Evolutionary conservation across 2,113 vertebrate species (phyloP), one percentile per base, ranked within the genome.

Genomic region (Pseudonaja textilis): DNA sequence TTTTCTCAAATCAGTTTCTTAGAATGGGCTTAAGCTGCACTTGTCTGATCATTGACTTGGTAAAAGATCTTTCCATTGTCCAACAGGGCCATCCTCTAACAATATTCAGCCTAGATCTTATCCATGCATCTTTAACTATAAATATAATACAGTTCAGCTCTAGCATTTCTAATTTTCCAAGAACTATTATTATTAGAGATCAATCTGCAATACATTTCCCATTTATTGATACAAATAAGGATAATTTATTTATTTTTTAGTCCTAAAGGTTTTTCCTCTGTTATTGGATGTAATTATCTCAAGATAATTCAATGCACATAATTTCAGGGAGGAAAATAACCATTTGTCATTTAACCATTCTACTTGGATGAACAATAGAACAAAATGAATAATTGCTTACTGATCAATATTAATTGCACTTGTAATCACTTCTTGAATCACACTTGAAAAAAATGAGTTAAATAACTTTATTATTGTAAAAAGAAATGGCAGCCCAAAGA

Each of bases 391-490:
- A 61, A 20, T 93, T 54, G 23, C 11, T 61, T 57, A 42, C 81
- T 61, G 11, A 52, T 74, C 59, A 22, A 3, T 55, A 88, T 88
- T 54, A 69, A 92, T n/a, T 59, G 54, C 88, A 29, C 55, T 85
- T 85, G 42, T 55, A 34, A 90, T 59, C 56, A 52, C 54, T 90
- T 34, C 42, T 45, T 52, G 55, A 39, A 45, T 57, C 59, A 86
- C 74, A 86, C 26, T 85, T 42, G 92, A 90, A 52, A 39, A 54
- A 89, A 86, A 34, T 11, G 34, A 50, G 69, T 96, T 97, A 97
- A 97, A 97, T 96, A 97, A 91, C 93, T 97, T 97, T 97, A 97
- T 97, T 97, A 93, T 93, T 89, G 90, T 61, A 93, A 55, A 93
- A 25, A 93, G 22, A 90, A 93, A 61, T 4, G n/a, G 74, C 90